Evolutionary conservation across 2,113 vertebrate species (phyloP).

Genomic region (Brienomyrus longianalis): DNA sequence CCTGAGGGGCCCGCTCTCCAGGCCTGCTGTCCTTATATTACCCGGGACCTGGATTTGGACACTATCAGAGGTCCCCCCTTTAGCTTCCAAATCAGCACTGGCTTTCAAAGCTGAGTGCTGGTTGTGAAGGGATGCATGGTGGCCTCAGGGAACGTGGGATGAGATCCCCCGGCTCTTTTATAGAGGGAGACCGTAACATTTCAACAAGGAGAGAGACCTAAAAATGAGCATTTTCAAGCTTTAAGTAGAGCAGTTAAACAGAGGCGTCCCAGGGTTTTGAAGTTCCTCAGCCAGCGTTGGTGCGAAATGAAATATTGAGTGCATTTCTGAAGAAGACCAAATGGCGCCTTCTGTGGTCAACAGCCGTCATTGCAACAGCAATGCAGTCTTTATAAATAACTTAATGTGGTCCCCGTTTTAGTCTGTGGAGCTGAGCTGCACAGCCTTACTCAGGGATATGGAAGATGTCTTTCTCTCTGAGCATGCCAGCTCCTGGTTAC

Average conservation of each 20-base stretch:
- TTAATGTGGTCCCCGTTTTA: not conserved
- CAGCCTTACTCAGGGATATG: not conserved
- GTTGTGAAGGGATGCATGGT: not conserved
- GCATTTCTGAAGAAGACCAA: not conserved
- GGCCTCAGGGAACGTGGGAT: not conserved
- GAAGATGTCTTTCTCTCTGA: not conserved
- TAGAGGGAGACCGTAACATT: not conserved
- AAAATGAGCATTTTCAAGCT: not conserved
- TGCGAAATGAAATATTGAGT: not conserved
- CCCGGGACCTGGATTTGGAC: not conserved
- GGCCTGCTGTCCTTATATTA: not conserved
- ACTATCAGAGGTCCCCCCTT: not conserved
- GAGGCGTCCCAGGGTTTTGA: not conserved
- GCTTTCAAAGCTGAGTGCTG: not conserved
- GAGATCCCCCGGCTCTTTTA: not conserved
- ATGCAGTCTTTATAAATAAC: not conserved
- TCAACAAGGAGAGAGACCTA: not conserved
- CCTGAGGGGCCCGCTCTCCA: conserved; percentile 24
- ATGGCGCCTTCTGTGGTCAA: not conserved
- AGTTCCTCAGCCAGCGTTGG: not conserved
- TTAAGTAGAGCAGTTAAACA: not conserved
- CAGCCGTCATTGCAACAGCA: not conserved
- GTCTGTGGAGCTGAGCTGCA: not conserved
- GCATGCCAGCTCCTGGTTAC: not conserved
- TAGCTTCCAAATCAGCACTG: not conserved